Evolutionary conservation across 2,797 vertebrate genomes (phyloP).

Genomic region (Aselliscus stoliczkanus): DNA sequence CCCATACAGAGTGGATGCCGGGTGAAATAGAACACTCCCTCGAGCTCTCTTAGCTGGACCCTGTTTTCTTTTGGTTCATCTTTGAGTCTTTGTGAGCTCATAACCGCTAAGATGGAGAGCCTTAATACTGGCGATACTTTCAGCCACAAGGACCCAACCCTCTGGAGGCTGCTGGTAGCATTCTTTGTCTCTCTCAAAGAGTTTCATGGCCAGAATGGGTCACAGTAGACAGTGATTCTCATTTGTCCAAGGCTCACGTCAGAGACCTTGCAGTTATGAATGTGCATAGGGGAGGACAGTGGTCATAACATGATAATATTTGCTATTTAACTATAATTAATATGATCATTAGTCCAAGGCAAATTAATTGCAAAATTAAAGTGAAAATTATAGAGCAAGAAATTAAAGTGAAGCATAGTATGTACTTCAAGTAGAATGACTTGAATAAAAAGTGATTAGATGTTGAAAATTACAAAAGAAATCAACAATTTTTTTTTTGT

Average conservation of each 20-base stretch:
- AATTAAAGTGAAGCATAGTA: background rate
- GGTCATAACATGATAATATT: background rate
- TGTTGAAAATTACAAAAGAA: background rate
- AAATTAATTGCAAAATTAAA: background rate
- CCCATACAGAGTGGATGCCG: too few relatives aligned
- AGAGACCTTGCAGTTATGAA: background rate
- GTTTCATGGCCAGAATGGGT: background rate
- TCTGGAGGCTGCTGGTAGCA: background rate
- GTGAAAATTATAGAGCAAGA: background rate
- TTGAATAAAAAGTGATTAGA: background rate
- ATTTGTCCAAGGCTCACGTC: background rate
- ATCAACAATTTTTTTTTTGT: background rate
- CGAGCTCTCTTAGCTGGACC: background rate
- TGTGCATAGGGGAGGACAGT: background rate
- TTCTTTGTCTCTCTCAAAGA: background rate
- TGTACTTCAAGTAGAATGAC: background rate
- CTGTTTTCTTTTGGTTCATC: background rate
- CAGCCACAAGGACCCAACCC: background rate
- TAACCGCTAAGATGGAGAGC: background rate
- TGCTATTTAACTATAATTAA: background rate
- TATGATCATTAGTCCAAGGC: background rate
- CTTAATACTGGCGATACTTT: background rate
- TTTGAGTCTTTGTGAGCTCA: background rate
- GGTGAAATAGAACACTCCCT: background rate
- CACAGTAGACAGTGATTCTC: background rate